Evolutionary conservation across 2,113 vertebrate species (phyloP).

Genomic region (Ia io): DNA sequence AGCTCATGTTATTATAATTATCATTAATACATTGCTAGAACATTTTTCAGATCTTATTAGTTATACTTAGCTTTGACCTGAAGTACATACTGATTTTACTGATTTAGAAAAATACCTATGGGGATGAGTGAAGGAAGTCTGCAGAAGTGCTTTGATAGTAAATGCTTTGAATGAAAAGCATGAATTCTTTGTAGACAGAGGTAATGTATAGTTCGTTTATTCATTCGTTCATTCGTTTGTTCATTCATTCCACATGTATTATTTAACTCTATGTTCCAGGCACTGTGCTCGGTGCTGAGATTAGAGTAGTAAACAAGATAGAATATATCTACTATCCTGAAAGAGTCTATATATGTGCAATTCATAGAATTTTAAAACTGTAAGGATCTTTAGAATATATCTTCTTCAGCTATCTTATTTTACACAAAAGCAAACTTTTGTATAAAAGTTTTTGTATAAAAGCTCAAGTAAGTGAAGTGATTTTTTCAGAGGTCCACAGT

Average conservation of each 20-base stretch:
- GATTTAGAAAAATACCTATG: constrained; percentile 16
- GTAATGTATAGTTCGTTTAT: not conserved
- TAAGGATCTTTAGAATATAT: not conserved
- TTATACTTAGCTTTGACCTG: constrained; percentile 6
- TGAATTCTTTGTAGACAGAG: constrained; percentile 1
- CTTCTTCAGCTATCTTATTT: not conserved
- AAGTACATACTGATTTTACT: constrained; percentile 28
- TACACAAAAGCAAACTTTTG: not conserved
- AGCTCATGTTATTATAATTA: not conserved
- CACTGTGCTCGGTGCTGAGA: constrained; percentile 35
- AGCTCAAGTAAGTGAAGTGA: not conserved
- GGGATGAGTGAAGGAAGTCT: constrained; percentile 7
- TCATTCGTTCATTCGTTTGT: not conserved
- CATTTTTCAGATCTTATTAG: constrained; percentile 37
- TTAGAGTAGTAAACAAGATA: not conserved
- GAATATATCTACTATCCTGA: not conserved
- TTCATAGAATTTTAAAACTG: constrained; percentile 13
- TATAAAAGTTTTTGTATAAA: not conserved
- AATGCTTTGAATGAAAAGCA: constrained; percentile 28
- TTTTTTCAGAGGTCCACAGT: not conserved
- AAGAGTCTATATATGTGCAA: not conserved
- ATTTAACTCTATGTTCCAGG: constrained; percentile 37
- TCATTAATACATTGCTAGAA: not conserved
- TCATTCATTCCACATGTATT: constrained; percentile 24
- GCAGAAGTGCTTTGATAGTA: constrained; percentile 38